These are phyloP conservation scores for Conomelus anceps DNA, from an alignment of 2,888 invertebrate species.

Conservation along the genomic window DNA sequence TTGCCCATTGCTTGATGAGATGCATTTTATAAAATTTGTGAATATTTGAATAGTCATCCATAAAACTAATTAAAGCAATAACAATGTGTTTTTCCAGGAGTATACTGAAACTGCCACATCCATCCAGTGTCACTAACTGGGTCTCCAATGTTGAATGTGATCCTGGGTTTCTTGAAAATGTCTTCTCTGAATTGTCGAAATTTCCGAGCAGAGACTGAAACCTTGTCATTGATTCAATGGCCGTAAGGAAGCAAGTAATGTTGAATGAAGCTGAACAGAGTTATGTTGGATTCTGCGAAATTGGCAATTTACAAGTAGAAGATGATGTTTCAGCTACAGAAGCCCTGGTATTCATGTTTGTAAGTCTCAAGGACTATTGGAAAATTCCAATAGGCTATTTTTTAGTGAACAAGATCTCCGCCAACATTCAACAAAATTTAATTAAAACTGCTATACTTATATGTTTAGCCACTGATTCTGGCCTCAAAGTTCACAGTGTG, in stretches of 20 bases:
- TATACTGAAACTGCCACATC: slow-evolving; percentile 9
- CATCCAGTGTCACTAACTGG: slow-evolving; percentile 5
- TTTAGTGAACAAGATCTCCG: slow-evolving; percentile 18
- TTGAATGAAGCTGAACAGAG: background rate
- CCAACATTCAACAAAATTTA: slow-evolving; percentile 5
- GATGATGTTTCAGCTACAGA: slow-evolving; percentile 22
- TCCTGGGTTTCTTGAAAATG: slow-evolving; percentile 16
- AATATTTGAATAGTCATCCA: too few relatives aligned
- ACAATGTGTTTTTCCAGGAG: background rate
- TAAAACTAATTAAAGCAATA: too few relatives aligned
- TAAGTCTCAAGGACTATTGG: slow-evolving; percentile 27
- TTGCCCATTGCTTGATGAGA: too few relatives aligned
- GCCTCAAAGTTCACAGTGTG: slow-evolving; percentile 10
- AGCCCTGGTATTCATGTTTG: slow-evolving; percentile 29
- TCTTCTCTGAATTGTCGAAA: background rate
- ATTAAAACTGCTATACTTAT: slow-evolving; percentile 10
- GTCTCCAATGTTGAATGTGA: slow-evolving; percentile 1
- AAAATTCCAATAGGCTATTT: slow-evolving; percentile 30
- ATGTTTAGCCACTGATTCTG: background rate
- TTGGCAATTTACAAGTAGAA: slow-evolving; percentile 9
- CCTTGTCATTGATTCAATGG: background rate
- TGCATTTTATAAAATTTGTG: too few relatives aligned
- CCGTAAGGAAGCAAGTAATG: slow-evolving; percentile 10
- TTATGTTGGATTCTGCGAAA: slow-evolving; percentile 11
- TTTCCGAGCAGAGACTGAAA: slow-evolving; percentile 16